Evolutionary conservation across 2,797 vertebrate genomes (phyloP).

Genomic region (Erithacus rubecula): DNA sequence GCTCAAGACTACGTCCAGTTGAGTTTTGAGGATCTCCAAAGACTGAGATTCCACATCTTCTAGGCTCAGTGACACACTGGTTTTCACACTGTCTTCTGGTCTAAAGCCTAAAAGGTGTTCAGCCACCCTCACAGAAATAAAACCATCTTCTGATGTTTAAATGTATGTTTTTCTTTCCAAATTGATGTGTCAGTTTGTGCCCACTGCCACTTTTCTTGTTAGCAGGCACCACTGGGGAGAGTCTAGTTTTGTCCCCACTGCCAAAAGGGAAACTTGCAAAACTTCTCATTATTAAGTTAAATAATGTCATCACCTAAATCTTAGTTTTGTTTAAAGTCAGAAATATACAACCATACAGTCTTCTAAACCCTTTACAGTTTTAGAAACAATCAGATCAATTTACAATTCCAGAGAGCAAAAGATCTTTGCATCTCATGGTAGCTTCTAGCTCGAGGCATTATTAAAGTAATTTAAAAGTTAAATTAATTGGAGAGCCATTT

Average conservation of each 20-base stretch:
- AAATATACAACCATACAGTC: background rate
- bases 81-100: background rate
- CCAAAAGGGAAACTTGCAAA: background rate
- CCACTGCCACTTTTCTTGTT: background rate
- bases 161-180: background rate
- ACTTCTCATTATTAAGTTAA: background rate
- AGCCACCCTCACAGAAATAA: background rate
- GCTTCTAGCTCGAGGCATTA: background rate
- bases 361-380: background rate
- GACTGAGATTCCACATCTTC: background rate
- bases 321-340: background rate
- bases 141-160: background rate
- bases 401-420: background rate
- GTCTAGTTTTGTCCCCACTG: background rate
- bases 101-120: background rate
- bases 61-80: background rate
- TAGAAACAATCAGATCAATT: background rate
- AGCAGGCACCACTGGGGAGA: background rate
- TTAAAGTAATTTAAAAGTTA: background rate
- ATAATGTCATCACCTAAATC: background rate
- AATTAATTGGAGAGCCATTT: background rate
- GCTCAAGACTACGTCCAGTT: background rate
- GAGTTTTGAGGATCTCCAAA: background rate
- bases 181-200: rapidly evolving
- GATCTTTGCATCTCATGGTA: background rate